These are phyloP conservation scores for Campoletis sonorensis DNA, from an alignment of 1,140 invertebrate genomes.

Conservation along the genomic window DNA sequence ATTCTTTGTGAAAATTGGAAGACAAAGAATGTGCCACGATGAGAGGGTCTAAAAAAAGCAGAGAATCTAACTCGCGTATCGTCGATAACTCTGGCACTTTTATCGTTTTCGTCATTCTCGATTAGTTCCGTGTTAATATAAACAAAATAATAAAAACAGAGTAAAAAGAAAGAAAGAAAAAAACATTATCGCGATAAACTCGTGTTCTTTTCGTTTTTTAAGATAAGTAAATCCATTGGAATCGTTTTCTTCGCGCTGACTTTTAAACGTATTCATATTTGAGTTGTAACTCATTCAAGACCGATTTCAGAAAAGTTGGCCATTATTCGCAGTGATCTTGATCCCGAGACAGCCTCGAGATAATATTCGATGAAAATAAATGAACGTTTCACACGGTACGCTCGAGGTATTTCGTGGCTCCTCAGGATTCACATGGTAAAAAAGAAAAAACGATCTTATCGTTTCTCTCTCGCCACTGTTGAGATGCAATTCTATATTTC, in stretches of 20 bases:
- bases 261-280: background rate
- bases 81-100: background rate
- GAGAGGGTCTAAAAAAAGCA: background rate
- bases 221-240: background rate
- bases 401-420: background rate
- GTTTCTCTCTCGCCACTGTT: background rate
- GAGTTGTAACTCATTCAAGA: background rate
- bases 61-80: background rate
- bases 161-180: slow-evolving; percentile 4
- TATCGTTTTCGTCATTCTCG: background rate
- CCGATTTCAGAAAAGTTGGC: background rate
- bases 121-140: background rate
- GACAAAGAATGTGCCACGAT: background rate
- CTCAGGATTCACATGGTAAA: background rate
- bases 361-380: slow-evolving; percentile 47
- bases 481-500: background rate
- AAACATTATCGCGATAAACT: slow-evolving; percentile 5
- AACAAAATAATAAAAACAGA: slow-evolving; percentile 14
- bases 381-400: too few species aligned
- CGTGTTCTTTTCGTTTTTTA: background rate
- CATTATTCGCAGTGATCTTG: background rate
- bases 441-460: slow-evolving; percentile 21
- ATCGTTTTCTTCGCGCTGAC: background rate
- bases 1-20: slow-evolving; percentile 14
- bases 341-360: slow-evolving; percentile 14